Evolutionary conservation across 1,140 invertebrate species (phyloP).

Genomic region (Bombus haemorrhoidalis): DNA sequence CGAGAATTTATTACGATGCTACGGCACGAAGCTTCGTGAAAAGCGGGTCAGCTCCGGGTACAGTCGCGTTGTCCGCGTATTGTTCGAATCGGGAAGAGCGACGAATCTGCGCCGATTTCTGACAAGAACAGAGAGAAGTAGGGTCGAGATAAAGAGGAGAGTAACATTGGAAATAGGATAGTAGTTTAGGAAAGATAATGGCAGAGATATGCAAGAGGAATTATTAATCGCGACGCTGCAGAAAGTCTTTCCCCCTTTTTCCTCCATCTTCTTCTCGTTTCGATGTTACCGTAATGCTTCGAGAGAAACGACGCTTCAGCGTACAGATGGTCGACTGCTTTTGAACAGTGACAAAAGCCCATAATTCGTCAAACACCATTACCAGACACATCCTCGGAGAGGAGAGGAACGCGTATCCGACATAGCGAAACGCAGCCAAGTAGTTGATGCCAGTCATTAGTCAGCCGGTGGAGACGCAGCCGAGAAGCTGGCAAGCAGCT

Average conservation of each 20-base stretch:
- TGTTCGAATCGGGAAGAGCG: not conserved
- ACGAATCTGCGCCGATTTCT: not conserved
- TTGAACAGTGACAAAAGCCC: constrained; percentile 59
- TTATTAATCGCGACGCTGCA: constrained; percentile 48
- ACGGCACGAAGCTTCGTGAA: not conserved
- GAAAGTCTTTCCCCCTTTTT: not conserved
- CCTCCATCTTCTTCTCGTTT: not conserved
- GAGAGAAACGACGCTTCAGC: not conserved
- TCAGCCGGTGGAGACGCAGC: constrained; percentile 36
- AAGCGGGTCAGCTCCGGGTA: not conserved
- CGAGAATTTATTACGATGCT: constrained; percentile 25
- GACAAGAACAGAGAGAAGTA: not conserved
- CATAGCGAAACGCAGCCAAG: constrained; percentile 41
- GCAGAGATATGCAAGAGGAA: not conserved
- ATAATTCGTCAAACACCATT: constrained; percentile 58
- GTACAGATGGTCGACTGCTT: not conserved
- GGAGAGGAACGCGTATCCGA: constrained; percentile 22
- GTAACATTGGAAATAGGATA: not conserved
- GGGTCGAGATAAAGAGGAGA: not conserved
- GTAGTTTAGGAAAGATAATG: not conserved
- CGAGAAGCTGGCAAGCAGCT: not conserved
- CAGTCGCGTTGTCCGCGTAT: too few relatives aligned
- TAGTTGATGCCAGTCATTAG: constrained; percentile 63
- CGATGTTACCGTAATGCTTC: not conserved
- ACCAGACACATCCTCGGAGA: not conserved